phyloP scores from a whole-genome alignment of 2,113 vertebrate species.

The Tapirus terrestris region DNA sequence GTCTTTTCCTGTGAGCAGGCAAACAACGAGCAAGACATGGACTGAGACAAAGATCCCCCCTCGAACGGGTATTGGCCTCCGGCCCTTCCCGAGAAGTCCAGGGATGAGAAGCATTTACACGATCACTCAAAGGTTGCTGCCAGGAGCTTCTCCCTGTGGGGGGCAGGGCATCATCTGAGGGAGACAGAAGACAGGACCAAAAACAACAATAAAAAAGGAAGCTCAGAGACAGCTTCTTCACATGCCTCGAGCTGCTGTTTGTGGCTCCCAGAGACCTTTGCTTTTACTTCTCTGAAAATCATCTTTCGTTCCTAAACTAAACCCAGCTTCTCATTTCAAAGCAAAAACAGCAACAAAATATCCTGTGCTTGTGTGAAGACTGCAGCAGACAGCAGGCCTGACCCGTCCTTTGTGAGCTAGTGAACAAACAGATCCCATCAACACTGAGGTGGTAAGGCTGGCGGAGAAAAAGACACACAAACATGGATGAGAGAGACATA shows the following conservation, averaged over 20 bases:
- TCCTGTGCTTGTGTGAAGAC: neutral
- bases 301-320: neutral
- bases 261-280: neutral
- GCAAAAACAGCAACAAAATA: neutral
- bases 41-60: accelerated
- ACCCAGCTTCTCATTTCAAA: conserved; percentile 33
- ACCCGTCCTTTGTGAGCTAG: neutral
- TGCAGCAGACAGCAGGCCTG: neutral
- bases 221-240: neutral
- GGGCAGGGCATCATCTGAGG: neutral
- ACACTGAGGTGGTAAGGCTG: neutral
- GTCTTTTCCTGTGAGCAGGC: neutral
- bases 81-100: neutral
- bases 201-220: neutral
- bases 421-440: neutral
- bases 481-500: accelerated
- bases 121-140: neutral
- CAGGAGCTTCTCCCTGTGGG: neutral
- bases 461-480: neutral
- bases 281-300: neutral
- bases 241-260: accelerated
- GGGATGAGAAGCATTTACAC: neutral
- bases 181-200: neutral
- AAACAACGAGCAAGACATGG: neutral
- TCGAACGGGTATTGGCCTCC: neutral